phyloP scores from a whole-genome alignment of 2,888 invertebrate species.

The Hemaris fuciformis region DNA sequence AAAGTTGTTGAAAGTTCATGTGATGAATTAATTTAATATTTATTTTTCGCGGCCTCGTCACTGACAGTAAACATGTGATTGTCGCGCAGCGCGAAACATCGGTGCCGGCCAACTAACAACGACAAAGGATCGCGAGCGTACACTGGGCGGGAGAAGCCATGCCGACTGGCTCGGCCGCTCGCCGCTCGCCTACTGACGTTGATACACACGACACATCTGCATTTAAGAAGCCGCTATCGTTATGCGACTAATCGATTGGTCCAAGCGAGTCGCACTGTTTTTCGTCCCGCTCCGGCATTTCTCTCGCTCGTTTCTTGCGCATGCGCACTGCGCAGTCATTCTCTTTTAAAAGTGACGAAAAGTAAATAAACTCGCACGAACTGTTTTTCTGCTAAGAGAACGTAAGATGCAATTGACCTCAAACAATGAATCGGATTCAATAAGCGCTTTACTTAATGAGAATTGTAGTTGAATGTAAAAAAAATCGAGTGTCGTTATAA shows the following conservation, averaged over 20 bases:
- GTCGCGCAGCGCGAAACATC: slow-evolving; percentile 48
- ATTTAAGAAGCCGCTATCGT: slow-evolving; percentile 82
- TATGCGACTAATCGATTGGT: slow-evolving; percentile 83
- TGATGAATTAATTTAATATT: slow-evolving; percentile 25
- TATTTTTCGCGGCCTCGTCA: slow-evolving; percentile 21
- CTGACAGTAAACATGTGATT: slow-evolving; percentile 36
- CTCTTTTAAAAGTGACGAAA: slow-evolving; percentile 74
- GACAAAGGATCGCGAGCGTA: slow-evolving; percentile 62
- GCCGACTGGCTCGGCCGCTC: slow-evolving; percentile 60
- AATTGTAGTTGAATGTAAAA: not conserved
- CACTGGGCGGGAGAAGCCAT: slow-evolving; percentile 49
- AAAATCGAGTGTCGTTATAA: slow-evolving; percentile 17
- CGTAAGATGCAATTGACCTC: slow-evolving; percentile 46
- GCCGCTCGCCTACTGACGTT: slow-evolving; percentile 76
- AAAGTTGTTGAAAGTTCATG: slow-evolving; percentile 26
- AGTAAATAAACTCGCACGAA: slow-evolving; percentile 77
- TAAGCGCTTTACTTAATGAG: not conserved
- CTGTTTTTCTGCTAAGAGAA: slow-evolving; percentile 55
- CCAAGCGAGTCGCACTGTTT: slow-evolving; percentile 73
- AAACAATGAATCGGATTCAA: not conserved
- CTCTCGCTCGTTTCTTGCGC: slow-evolving; percentile 67
- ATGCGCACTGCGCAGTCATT: slow-evolving; percentile 54
- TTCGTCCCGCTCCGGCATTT: slow-evolving; percentile 54
- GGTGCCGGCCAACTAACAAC: slow-evolving; percentile 52
- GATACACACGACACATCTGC: slow-evolving; percentile 79